Percentiles rank a stretch among this genome's conserved stretches.
Evolutionary conservation across 1,140 invertebrate genomes (phyloP).

Genomic region (Neodiprion lecontei): DNA sequence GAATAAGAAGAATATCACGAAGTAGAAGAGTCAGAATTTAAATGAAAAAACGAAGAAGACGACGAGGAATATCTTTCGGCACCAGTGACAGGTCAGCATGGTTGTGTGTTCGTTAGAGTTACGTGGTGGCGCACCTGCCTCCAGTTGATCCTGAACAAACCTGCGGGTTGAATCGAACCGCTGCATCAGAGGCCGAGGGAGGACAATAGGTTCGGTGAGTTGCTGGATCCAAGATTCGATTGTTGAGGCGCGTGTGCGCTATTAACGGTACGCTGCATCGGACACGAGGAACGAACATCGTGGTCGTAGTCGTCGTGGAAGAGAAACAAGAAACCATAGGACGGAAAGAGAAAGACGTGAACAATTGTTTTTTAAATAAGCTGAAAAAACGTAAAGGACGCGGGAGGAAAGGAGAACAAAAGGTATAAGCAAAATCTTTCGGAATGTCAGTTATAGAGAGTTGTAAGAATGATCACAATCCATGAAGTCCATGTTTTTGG

Average conservation of each 20-base stretch:
- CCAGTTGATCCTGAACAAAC: slow-evolving; percentile 1
- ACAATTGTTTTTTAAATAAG: too few relatives aligned
- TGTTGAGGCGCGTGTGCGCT: not conserved
- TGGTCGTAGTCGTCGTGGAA: too few relatives aligned
- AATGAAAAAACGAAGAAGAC: not conserved
- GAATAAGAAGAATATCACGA: not conserved
- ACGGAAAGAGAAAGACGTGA: too few relatives aligned
- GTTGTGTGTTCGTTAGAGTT: not conserved
- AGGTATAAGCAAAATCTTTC: too few relatives aligned
- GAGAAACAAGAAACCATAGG: too few relatives aligned
- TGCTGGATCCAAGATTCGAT: slow-evolving; percentile 2
- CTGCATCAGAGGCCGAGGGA: not conserved
- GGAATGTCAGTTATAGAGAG: too few relatives aligned
- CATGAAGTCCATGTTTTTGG: not conserved
- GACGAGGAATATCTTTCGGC: not conserved
- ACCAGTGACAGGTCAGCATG: not conserved
- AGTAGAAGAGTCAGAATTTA: not conserved
- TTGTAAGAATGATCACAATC: too few relatives aligned
- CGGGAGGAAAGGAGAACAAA: too few relatives aligned
- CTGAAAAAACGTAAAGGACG: too few relatives aligned
- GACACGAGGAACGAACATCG: not conserved
- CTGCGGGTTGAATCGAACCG: slow-evolving; percentile 3
- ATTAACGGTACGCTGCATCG: not conserved
- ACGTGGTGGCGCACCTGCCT: not conserved
- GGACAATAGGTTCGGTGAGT: slow-evolving; percentile 5